A percentile compares a stretch with the other conserved stretches of the same genome.
phyloP scores from a whole-genome alignment of 2,113 vertebrate genomes.

The Lycocorax pyrrhopterus region DNA sequence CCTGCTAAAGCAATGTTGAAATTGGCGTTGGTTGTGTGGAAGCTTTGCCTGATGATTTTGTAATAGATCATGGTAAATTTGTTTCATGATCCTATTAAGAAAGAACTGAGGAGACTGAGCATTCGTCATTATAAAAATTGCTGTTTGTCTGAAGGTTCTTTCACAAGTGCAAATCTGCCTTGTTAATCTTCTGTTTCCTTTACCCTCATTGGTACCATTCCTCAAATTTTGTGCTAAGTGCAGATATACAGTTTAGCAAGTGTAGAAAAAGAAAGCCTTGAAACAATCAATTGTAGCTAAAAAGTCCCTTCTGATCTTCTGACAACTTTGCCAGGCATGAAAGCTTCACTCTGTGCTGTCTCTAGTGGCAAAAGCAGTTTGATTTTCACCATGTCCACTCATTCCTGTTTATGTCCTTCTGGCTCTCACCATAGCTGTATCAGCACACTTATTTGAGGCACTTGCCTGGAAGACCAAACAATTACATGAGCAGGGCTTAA shows the following conservation, averaged over 20 bases:
- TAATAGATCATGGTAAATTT: constrained; percentile 54
- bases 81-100: constrained; percentile 53
- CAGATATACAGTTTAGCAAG: neutral
- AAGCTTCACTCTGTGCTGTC: neutral
- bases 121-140: constrained; percentile 47
- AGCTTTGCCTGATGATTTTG: constrained; percentile 53
- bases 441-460: neutral
- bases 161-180: constrained; percentile 31
- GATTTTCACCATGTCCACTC: neutral
- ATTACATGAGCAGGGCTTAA: neutral
- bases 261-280: neutral
- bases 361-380: neutral
- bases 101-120: constrained; percentile 8
- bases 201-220: neutral
- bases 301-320: neutral
- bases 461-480: neutral
- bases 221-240: constrained; percentile 3
- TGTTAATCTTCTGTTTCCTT: constrained; percentile 31
- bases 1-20: constrained; percentile 59
- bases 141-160: constrained; percentile 5
- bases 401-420: neutral
- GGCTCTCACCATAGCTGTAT: neutral
- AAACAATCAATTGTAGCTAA: neutral
- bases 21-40: constrained; percentile 45
- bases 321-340: neutral